A percentile compares a stretch with the other conserved stretches of the same genome.
Evolutionary conservation across 1,140 invertebrate species (phyloP).

Genomic region (Augochlora pura): DNA sequence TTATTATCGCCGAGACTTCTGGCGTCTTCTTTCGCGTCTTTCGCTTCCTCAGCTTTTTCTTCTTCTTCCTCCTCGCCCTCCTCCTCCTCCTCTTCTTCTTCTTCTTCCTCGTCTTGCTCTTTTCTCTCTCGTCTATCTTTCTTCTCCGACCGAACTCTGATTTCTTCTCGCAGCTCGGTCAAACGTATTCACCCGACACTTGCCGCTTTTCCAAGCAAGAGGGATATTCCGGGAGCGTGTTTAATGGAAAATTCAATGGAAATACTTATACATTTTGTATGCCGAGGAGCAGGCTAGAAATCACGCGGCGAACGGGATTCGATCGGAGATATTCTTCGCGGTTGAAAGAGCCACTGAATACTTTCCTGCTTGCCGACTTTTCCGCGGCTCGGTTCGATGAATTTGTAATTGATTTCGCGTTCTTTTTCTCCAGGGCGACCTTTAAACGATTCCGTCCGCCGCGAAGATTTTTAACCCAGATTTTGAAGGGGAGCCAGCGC

Average conservation of each 20-base stretch:
- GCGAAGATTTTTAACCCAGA: conserved; percentile 22
- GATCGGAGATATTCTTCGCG: conserved; percentile 8
- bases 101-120: too few relatives aligned
- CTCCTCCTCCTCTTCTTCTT: too few relatives aligned
- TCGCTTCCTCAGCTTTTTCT: too few relatives aligned
- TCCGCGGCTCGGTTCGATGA: neutral
- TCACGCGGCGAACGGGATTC: neutral
- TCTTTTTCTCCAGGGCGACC: neutral
- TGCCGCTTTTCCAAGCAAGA: neutral
- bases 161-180: neutral
- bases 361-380: neutral
- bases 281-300: neutral
- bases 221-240: conserved; percentile 8
- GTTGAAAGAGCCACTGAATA: conserved; percentile 6
- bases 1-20: conserved; percentile 26
- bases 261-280: conserved; percentile 40
- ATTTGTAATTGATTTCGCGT: neutral
- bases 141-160: too few relatives aligned
- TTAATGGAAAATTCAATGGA: conserved; percentile 41
- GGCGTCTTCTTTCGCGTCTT: too few relatives aligned
- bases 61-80: neutral
- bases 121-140: too few relatives aligned
- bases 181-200: conserved; percentile 9
- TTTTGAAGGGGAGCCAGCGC: neutral
- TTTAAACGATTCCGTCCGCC: neutral